Evolutionary conservation across 2,797 vertebrate species (phyloP).

Genomic region (Pampus argenteus): DNA sequence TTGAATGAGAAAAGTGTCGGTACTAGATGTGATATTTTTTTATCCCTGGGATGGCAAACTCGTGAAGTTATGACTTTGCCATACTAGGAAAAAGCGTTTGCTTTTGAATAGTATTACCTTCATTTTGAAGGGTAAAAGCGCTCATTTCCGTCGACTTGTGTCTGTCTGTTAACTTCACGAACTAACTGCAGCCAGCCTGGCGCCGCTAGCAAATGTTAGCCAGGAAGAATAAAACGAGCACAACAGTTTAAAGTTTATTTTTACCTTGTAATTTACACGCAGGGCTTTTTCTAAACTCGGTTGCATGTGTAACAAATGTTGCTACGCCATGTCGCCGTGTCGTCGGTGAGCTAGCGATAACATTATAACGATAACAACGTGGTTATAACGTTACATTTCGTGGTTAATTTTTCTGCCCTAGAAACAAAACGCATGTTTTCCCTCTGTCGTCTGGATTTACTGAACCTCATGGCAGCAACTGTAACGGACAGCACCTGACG

Average conservation of each 20-base stretch:
- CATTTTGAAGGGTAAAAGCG: background rate
- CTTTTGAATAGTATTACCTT: background rate
- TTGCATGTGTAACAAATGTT: rapidly evolving
- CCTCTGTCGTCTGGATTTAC: background rate
- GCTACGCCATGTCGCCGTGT: background rate
- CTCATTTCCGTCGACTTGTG: background rate
- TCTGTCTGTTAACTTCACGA: background rate
- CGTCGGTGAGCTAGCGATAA: background rate
- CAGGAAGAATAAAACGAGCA: background rate
- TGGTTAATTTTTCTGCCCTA: slow-evolving; percentile 1
- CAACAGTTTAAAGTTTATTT: slow-evolving; percentile 13
- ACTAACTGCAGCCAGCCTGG: slow-evolving; percentile 59
- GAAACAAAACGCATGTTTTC: slow-evolving; percentile 10
- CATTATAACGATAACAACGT: background rate
- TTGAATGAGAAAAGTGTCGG: no score
- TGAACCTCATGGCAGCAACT: background rate
- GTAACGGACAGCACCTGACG: no score
- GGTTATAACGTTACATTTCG: background rate
- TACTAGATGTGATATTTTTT: no score
- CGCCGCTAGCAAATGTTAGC: slow-evolving; percentile 61
- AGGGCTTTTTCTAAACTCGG: background rate
- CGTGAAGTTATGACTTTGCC: no score
- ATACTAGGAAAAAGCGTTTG: no score
- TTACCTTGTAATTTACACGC: background rate
- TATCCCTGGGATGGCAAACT: no score